Base-by-base conservation (phyloP, 2,797 vertebrate genomes). In the Chaetodon trifasciatus region DNA sequence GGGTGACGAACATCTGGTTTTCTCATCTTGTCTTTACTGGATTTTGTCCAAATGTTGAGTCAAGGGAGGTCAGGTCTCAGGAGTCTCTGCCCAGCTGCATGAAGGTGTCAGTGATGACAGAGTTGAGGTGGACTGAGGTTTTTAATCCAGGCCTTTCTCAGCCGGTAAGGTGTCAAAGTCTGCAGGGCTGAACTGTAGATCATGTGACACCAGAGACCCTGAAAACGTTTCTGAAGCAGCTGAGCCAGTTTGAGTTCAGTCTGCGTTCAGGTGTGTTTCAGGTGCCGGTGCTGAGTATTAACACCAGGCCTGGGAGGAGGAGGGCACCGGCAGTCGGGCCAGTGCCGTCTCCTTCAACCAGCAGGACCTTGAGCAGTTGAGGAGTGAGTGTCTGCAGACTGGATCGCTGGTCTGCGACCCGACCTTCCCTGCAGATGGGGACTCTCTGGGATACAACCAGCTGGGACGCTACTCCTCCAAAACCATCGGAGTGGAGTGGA, bases 381-480 rank as follows among this genome's bases (percentile, higher is more conserved):
- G 39, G 13, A 82, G 82, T 4, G 64, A 91, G 39, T 96, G 96
- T 68, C 86, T 97, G 74, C 89, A 83, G 72, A 93, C 50, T 0
- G 88, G 92, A 2, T 58, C 71, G 6, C 91, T 97, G 35, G 98
- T 97, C 56, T 94, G 95, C 8, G 97, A 98, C 64, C 93, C 95
- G 1, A 66, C 94, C 0, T 97, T 98, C 71, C 96, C 96, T 0
- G 94, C 96, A 0, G 83, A 84, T 21, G 86, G 95, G 4, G 61
- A 89, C 23, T 95, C 95, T 15, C 93, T 97, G 2, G 97, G 97
- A 39, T 97, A 95, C 93, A 96, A 96, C 79, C 92, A 97, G 39
- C 93, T 97, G 74, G 96, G 96, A 1, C 96, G 95, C 0, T 83
- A 92, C 83, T 97, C 96, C 42, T 91, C 90, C 90, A 94, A 94